Evolutionary conservation across 2,888 invertebrate genomes (phyloP), one percentile per base, ranked within the genome.

Genomic region (Pristionchus japonicus): DNA sequence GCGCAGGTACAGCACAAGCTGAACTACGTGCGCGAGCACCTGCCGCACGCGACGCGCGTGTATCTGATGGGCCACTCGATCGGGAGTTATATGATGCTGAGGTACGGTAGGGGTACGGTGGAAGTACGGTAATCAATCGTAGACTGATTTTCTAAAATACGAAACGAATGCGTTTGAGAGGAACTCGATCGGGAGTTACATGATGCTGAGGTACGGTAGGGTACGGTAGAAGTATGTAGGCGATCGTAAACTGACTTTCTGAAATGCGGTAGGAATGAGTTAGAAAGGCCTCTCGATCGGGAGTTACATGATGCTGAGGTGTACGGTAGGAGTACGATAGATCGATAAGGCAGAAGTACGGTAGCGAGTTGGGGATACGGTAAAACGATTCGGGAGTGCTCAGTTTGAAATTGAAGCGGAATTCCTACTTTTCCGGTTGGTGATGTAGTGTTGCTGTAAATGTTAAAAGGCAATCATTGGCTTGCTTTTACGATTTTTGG

Each of bases 261-360:
- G n/a, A n/a, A n/a, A n/a, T n/a, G n/a, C 90, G 20, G 88, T 89
- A 9, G 64, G 88, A 37, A 87, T 93, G 27, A 90, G 91, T 57
- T 77, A 93, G 27, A 88, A 93, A 34, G 93, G 93, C n/a, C 0
- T 93, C 87, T 93, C 92, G 85, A 93, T 93, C 88, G 93, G 92
- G 1, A 90, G 91, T 3, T 92, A 92, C 87, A 92, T 92, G 91
- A 91, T 91, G 91, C 88, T 92, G 3, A 89, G 84, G 89, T n/a
- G n/a, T n/a, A n/a, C n/a, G n/a, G n/a, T n/a, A n/a, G n/a, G n/a
- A n/a, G n/a, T n/a, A n/a, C n/a, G n/a, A n/a, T n/a, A n/a, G n/a
- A n/a, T n/a, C n/a, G n/a, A n/a, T n/a, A n/a, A n/a, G n/a, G n/a
- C n/a, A n/a, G n/a, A n/a, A n/a, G n/a, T n/a, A n/a, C n/a, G n/a